Evolutionary conservation across 2,888 invertebrate species (phyloP), one percentile per base, ranked within the genome.

Genomic region (Tortrix viridana): DNA sequence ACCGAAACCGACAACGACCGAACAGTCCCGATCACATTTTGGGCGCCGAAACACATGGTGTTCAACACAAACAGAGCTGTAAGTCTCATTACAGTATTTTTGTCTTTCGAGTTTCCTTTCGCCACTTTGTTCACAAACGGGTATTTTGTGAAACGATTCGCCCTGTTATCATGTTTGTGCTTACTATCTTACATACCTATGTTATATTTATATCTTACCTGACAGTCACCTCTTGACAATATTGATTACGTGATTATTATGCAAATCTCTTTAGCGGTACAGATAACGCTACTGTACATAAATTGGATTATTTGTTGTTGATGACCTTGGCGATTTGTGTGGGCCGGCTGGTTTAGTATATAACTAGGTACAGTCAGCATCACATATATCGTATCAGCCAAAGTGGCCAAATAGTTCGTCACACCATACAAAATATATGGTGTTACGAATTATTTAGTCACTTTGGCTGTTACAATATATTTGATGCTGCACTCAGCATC

Each of bases 31-130:
- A 71, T 79, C 81, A 53, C 75, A 75, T 68, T 81, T 83, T 72
- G 86, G 81, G 62, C 90, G 92, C 73, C 84, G 92, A 71, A 93
- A 92, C 82, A 92, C 92, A 73, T 92, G 92, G 92, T 92, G 92
- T 84, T 86, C 92, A 32, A 32, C 32, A 3, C 32, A 32, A 32
- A 32, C 32, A 12, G 32, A 32, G 32, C 32, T 32, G 92, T 92
- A 86, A 92, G 92, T 89, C 44, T 38, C 32, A 32, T 32, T 32
- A 12, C 32, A 32, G 12, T 12, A 9, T 32, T 32, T 12, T 32
- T 32, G 9, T 18, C 44, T 44, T 37, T 56, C 44, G 4, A n/a
- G 22, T 43, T 23, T 37, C 23, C 12, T 16, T 5, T 44, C 7
- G 9, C 37, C 54, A 44, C 16, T 12, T 22, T 49, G n/a, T 55